These are phyloP conservation scores for Myrmecobius fasciatus DNA, from an alignment of 2,113 vertebrate genomes.

Conservation along the genomic window DNA sequence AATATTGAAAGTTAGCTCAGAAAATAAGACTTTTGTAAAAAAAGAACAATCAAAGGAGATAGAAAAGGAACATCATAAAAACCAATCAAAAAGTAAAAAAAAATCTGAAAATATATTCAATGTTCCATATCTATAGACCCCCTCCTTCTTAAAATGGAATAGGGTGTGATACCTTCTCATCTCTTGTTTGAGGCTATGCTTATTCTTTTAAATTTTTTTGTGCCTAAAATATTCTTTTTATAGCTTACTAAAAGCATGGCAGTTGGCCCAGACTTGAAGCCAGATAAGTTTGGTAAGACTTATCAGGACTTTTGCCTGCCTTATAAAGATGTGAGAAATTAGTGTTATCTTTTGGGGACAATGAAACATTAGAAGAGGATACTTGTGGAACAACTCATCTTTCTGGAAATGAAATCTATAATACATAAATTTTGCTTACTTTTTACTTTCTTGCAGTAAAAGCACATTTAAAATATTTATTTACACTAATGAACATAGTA, in stretches of 20 bases:
- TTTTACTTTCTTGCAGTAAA: neutral
- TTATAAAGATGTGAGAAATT: neutral
- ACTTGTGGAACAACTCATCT: neutral
- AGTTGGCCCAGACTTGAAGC: neutral
- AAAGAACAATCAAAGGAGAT: neutral
- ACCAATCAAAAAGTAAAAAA: neutral
- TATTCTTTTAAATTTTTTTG: neutral
- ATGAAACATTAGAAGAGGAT: neutral
- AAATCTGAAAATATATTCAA: neutral
- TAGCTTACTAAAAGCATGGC: neutral
- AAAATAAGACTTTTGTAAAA: neutral
- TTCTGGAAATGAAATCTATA: fast-evolving
- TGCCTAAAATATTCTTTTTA: neutral
- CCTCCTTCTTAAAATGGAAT: neutral
- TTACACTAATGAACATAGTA: neutral
- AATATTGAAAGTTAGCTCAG: neutral
- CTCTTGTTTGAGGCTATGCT: neutral
- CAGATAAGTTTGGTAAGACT: neutral
- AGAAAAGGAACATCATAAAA: neutral
- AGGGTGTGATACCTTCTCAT: neutral
- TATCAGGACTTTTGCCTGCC: neutral
- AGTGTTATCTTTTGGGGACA: neutral
- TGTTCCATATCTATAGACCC: neutral
- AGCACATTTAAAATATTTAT: neutral
- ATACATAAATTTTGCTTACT: fast-evolving